Base-by-base conservation (phyloP, 2,113 vertebrate genomes). In the Platichthys stellatus region DNA sequence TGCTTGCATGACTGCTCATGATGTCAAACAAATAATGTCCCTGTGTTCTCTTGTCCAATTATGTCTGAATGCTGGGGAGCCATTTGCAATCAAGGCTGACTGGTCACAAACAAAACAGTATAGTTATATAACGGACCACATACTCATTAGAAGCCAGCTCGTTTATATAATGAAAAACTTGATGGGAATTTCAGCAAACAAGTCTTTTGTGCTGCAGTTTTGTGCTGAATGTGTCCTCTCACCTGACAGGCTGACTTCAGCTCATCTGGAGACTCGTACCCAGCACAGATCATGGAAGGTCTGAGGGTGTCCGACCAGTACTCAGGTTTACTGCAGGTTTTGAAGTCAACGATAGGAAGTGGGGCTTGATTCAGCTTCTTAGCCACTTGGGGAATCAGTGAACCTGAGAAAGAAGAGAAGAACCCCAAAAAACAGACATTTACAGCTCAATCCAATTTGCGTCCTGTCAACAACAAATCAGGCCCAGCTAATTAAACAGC, bases 241-340 rank as follows among this genome's bases (percentile, higher is more conserved):
- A 94, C 92, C 92, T 91, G 91, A 72, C 92, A 95, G 73, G 91
- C 85, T 28, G 93, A 94, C 69, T 93, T 93, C 2, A 94, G 91
- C 74, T 94, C 92, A 66, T 94, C 91, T 21, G 92, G 90, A 23
- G 91, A 92, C 58, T 91, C 89, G 0, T 91, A 94, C 2, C 92
- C 91, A 5, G 92, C 90, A 38, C 93, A 94, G 78, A 94, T 86
- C 94, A 94, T 94, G 10, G 93, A 93, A 51, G 90, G 87, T 49
- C 88, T 74, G 17, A 95, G 69, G 14, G 28, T 66, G 65, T 92
- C 89, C 90, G 90, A 89, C 92, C 93, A 93, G 76, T 93, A 93
- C 5, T 72, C 68, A 2, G 91, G 86, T 63, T 94, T 89, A 63
- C 93, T 94, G 84, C 93, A 94, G 18, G 90, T 93, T 31, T 90